These are phyloP conservation scores for Ladona fulva DNA, from an alignment of 1,140 invertebrate species.

Conservation along the genomic window DNA sequence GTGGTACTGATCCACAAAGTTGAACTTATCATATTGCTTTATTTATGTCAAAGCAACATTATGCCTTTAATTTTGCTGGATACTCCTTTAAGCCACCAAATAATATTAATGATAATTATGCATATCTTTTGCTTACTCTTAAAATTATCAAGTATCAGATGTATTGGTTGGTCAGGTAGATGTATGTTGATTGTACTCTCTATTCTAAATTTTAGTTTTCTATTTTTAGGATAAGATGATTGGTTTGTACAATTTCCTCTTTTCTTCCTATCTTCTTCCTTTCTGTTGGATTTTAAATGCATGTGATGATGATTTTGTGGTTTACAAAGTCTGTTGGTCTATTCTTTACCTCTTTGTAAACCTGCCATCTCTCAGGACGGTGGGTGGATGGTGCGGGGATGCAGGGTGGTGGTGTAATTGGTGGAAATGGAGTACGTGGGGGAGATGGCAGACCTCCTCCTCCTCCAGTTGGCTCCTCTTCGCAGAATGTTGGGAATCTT, in stretches of 20 bases:
- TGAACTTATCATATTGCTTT: too few relatives aligned
- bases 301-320: background rate
- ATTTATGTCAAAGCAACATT: too few relatives aligned
- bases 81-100: too few relatives aligned
- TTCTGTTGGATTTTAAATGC: background rate
- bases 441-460: constrained; percentile 52
- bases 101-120: too few relatives aligned
- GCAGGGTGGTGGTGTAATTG: background rate
- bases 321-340: background rate
- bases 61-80: too few relatives aligned
- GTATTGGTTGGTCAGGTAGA: too few relatives aligned
- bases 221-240: background rate
- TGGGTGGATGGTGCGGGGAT: background rate
- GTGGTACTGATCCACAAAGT: too few relatives aligned
- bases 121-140: too few relatives aligned
- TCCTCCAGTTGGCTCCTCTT: constrained; percentile 30
- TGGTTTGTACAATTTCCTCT: too few relatives aligned
- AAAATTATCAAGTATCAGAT: too few relatives aligned
- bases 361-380: background rate
- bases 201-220: too few relatives aligned
- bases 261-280: background rate
- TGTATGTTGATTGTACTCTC: too few relatives aligned
- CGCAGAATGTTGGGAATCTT: constrained; percentile 65
- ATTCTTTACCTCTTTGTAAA: background rate
- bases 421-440: constrained; percentile 37